Percentiles rank a stretch among this genome's conserved stretches.
These are phyloP conservation scores for Agrochola litura DNA, from an alignment of 2,888 invertebrate species.

Conservation along the genomic window DNA sequence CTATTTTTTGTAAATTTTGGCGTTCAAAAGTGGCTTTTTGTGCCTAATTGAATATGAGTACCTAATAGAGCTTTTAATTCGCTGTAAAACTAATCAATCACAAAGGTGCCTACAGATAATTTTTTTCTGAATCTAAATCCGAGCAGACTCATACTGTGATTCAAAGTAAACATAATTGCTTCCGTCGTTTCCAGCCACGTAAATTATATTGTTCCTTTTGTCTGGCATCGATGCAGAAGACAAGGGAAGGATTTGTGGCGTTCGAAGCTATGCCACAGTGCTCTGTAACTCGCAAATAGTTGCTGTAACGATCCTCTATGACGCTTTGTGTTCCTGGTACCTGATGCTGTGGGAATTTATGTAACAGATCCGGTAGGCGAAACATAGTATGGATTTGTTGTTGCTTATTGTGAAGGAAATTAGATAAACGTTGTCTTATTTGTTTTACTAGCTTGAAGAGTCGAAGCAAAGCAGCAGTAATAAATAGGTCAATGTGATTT, in stretches of 20 bases:
- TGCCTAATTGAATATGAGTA: no score
- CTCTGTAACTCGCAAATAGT: constrained; percentile 65
- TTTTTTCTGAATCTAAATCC: constrained; percentile 2
- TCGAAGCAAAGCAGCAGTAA: not conserved
- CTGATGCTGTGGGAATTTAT: constrained; percentile 33
- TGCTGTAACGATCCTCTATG: constrained; percentile 38
- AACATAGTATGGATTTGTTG: not conserved
- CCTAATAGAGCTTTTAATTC: not conserved
- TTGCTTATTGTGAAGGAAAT: not conserved
- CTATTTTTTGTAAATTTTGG: no score
- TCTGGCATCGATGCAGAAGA: constrained; percentile 74
- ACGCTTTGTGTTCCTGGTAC: constrained; percentile 40
- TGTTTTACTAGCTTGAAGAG: not conserved
- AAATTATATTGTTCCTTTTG: constrained; percentile 69
- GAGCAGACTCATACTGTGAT: constrained; percentile 4
- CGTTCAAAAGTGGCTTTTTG: no score
- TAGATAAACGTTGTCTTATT: not conserved
- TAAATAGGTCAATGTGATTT: not conserved
- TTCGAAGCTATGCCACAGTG: constrained; percentile 59
- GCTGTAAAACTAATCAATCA: not conserved
- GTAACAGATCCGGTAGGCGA: not conserved
- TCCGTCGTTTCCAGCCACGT: constrained; percentile 61
- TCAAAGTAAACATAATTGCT: constrained; percentile 42
- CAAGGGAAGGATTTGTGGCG: constrained; percentile 79
- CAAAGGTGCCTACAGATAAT: not conserved